Base-by-base conservation (phyloP, 1,140 invertebrate species). In the Ceratina australensis region DNA sequence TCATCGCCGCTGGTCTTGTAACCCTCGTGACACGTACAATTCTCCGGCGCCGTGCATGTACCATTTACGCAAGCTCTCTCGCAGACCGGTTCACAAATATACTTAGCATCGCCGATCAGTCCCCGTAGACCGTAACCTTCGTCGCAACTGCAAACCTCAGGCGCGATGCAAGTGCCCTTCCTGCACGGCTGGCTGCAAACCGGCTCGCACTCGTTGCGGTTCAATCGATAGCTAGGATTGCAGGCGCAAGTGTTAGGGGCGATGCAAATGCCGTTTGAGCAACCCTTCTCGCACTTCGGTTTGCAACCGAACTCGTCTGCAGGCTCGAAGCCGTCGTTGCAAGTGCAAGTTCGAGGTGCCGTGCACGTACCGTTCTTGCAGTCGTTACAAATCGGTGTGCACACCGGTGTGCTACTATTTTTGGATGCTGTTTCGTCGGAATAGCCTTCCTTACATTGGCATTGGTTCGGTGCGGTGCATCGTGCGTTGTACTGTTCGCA, bases 401-500 rank as follows among this genome's bases (percentile, higher is more conserved):
- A 80, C 50, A 65, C 33, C 5, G 33, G 4, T 10, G 8, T 12
- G 42, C 20, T 8, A 15, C 8, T 4, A 56, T 59, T 15, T 8
- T n/a, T 3, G 15, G 7, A 47, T 49, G 52, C n/a, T 33, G 47
- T 42, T 22, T 12, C 8, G 50, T 42, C 22, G 0, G 5, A 42
- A 20, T 72, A 82, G 0, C 80, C 80, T 2, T 24, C 3, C 56
- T 81, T n/a, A 72, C 87, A 89, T 0, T 42, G 64, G 3, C 72
- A 73, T 3, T 4, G 7, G 15, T 59, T 2, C 2, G 76, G 52
- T 3, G 0, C 42, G 1, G 8, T 0, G 20, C 76, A 78, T 1
- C 5, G 16, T 0, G 68, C 60, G 47, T 78, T 64, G 3, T 10
- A 2, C 1, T 18, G 12, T 0, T 42, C n/a, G 83, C 94, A 94